Evolutionary conservation across 2,888 invertebrate species (phyloP).

Genomic region (Lordiphosa fenestrarum): DNA sequence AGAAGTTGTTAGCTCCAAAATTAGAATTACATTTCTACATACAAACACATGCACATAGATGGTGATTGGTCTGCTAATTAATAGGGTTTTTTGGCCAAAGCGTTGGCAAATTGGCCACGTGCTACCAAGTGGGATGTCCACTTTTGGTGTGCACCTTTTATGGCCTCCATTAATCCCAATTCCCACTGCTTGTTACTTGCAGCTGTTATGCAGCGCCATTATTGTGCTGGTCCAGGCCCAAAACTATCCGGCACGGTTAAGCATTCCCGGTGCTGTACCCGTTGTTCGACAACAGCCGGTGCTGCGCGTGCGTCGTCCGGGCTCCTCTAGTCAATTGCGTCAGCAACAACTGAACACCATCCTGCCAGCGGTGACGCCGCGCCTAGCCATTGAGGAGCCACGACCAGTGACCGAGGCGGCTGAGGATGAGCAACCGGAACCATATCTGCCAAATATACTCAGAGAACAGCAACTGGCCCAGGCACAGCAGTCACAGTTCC

Average conservation of each 20-base stretch:
- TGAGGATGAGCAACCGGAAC: slow-evolving; percentile 83
- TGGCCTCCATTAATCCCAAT: neutral
- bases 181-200: slow-evolving; percentile 21
- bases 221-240: slow-evolving; percentile 79
- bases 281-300: slow-evolving; percentile 68
- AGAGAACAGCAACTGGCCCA: slow-evolving; percentile 77
- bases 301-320: slow-evolving; percentile 79
- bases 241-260: slow-evolving; percentile 84
- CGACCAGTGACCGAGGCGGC: slow-evolving; percentile 86
- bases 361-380: slow-evolving; percentile 80
- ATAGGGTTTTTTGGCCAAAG: slow-evolving; percentile 12
- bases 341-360: slow-evolving; percentile 71
- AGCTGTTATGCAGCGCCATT: slow-evolving; percentile 58
- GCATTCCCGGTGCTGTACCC: slow-evolving; percentile 85
- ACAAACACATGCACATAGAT: neutral
- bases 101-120: slow-evolving; percentile 30
- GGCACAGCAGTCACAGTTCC: slow-evolving; percentile 78
- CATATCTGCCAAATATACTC: slow-evolving; percentile 81
- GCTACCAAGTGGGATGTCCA: slow-evolving; percentile 8
- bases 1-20: slow-evolving; percentile 19
- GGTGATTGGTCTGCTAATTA: slow-evolving; percentile 16
- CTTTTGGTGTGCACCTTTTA: slow-evolving; percentile 11
- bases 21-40: neutral
- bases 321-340: slow-evolving; percentile 79
- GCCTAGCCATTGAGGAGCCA: slow-evolving; percentile 77